Base-by-base conservation (phyloP, 2,797 vertebrate species). In the Neosilurus hyrtlii region DNA sequence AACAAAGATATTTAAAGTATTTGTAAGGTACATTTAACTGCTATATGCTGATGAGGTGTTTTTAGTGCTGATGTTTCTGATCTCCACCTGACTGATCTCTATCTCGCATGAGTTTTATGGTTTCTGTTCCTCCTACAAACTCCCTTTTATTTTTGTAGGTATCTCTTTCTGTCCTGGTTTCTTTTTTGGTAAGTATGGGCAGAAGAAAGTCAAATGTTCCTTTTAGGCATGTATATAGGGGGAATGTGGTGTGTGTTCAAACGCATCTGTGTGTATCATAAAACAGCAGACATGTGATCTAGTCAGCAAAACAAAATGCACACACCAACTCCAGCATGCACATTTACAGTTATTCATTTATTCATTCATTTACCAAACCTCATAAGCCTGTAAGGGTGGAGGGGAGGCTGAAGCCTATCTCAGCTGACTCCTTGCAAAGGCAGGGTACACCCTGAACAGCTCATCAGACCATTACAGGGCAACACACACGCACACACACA, bases 111-210 rank as follows among this genome's bases (percentile, higher is more conserved):
- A 3, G 22, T 71, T 24, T 52, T 52, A 72, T 16, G 14, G 2
- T 52, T 72, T 72, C 49, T 52, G n/a, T 24, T 72, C n/a, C 43
- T 52, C 12, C 12, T 49, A 22, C 66, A 43, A 43, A 20, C 67
- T 0, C 35, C 3, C 66, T 71, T 51, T 51, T 71, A 22, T n/a
- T 52, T 3, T 14, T 72, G 6, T 26, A 54, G 49, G 49, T 24
- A 72, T 72, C 49, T 16, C 7, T 72, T 54, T 72, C 49, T 72
- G 70, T 54, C n/a, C 14, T 26, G 14, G 22, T 72, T 72, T 72
- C 49, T 11, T 56, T 71, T 71, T 30, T 30, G 51, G 24, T 30
- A 73, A 56, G 15, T 56, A 54, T 73, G 24, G 1, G 51, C 24
- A 73, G 24, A 30, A 18, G 24, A 26, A 3, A 14, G 5, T 7